Evolutionary conservation across 2,797 vertebrate genomes (phyloP), one percentile per base, ranked within the genome.

Genomic region (Cossypha heuglini): DNA sequence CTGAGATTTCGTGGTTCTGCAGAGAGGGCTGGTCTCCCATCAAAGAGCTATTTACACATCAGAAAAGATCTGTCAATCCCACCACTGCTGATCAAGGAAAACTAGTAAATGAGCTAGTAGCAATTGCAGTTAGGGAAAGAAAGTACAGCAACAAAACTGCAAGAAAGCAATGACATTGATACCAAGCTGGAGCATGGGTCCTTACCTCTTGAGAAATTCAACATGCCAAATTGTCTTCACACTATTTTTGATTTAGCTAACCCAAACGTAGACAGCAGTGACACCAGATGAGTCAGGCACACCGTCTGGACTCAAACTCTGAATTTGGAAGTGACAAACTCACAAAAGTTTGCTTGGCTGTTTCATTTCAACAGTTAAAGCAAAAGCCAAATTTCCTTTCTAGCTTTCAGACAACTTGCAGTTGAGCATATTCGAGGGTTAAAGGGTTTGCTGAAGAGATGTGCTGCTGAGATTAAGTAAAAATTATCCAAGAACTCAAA

Each of bases 201-300:
- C 51, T 69, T 81, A 55, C 20, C 40, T 86, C 22, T 22, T 42
- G 76, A 88, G 58, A 93, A 90, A 90, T 81, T 54, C 46, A 81
- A 71, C 38, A 8, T 59, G 40, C 45, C 69, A 63, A 84, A 93
- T 78, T 82, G 20, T 71, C 93, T 95, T 90, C 57, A 57, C 16
- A 14, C 43, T 88, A 4, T 45, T 88, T 92, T 76, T 90, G 74
- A 88, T 94, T 96, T 96, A 97, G 81, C 48, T 89, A 94, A 93
- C 92, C 69, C 92, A 93, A 94, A 90, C 52, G 90, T 84, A 96
- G 90, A 72, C 59, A 94, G 73, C 86, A 96, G 38, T 64, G 83
- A 79, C 59, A 93, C 67, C 71, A 90, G 52, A 96, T 96, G 94
- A 97, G 93, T 95, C 95, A 95, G 79, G 75, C 88, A 91, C 26